Conservation (phyloP, 2,888 invertebrate genomes). For the Spilarctia lutea region DNA sequence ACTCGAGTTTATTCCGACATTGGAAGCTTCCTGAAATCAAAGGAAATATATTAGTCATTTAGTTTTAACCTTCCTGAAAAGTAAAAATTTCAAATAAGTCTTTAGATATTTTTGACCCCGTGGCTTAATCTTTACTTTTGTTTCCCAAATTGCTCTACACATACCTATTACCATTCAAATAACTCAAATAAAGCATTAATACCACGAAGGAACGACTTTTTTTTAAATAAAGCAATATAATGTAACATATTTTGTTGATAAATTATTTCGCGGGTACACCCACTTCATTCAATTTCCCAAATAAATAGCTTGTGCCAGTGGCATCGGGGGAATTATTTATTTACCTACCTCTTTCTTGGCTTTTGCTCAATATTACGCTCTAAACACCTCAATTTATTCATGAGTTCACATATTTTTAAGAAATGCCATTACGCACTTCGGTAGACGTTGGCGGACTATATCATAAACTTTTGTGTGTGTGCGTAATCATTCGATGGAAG, state of each 20-base stretch:
- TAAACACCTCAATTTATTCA: conserved; percentile 58
- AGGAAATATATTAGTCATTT: no score
- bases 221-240: conserved; percentile 60
- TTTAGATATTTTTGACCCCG: background rate
- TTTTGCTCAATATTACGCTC: conserved; percentile 51
- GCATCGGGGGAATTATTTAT: conserved; percentile 60
- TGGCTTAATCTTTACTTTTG: background rate
- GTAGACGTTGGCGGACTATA: conserved; percentile 7
- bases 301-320: conserved; percentile 65
- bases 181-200: conserved; percentile 45
- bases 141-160: background rate
- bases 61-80: no score
- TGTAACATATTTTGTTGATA: conserved; percentile 68
- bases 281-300: conserved; percentile 65
- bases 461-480: conserved; percentile 3
- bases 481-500: background rate
- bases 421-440: conserved; percentile 44
- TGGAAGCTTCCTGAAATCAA: background rate
- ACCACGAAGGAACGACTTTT: conserved; percentile 56
- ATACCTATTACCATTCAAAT: conserved; percentile 10
- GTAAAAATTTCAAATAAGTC: background rate
- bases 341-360: conserved; percentile 52
- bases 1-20: background rate
- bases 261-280: conserved; percentile 63
- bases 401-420: conserved; percentile 52